Evolutionary conservation across 2,797 vertebrate species (phyloP).

Genomic region (Molossus molossus): DNA sequence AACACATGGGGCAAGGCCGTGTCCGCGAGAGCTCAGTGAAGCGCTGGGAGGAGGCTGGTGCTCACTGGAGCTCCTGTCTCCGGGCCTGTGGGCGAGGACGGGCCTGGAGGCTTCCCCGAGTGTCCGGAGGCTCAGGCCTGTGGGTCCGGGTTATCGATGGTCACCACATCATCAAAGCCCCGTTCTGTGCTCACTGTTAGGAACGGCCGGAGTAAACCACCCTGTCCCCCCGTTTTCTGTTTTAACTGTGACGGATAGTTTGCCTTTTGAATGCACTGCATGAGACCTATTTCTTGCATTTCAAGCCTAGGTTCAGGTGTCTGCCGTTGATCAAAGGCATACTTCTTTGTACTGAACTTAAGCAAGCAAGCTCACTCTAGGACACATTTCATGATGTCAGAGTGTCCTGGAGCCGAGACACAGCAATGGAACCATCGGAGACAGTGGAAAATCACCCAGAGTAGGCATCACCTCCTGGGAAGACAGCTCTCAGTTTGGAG

Average conservation of each 20-base stretch:
- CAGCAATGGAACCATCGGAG: neutral
- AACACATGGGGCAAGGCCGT: neutral
- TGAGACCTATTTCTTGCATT: conserved; percentile 61
- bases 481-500: conserved; percentile 25
- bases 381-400: conserved; percentile 46
- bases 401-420: conserved; percentile 66
- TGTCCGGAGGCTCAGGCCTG: neutral
- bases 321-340: conserved; percentile 48
- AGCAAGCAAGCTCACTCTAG: conserved; percentile 28
- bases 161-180: neutral
- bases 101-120: neutral
- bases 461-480: neutral
- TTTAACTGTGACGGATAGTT: neutral
- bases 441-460: conserved; percentile 9
- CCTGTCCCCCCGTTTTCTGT: neutral
- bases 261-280: conserved; percentile 54
- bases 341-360: conserved; percentile 64
- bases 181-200: neutral
- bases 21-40: conserved; percentile 62
- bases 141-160: neutral
- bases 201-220: neutral
- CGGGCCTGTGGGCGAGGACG: neutral
- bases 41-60: neutral
- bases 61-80: neutral
- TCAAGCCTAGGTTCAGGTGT: conserved; percentile 67